Conservation (phyloP, 2,113 vertebrate genomes). For the Catharus minimus region DNA sequence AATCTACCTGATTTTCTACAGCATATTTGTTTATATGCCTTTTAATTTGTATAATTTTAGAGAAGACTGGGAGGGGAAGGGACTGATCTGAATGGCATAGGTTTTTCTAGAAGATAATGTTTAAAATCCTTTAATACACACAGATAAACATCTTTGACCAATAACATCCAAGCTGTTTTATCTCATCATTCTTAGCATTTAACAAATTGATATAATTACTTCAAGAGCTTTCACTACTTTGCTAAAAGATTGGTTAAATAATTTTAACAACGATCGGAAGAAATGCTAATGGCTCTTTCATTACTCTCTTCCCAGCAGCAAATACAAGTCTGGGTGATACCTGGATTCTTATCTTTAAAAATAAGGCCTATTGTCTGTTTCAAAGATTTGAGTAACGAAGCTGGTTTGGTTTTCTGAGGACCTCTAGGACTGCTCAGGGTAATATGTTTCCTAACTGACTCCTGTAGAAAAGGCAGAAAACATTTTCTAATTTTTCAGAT, state of each 20-base stretch:
- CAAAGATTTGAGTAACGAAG: neutral
- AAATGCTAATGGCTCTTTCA: constrained; percentile 57
- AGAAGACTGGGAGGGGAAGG: neutral
- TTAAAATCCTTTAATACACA: neutral
- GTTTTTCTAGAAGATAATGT: neutral
- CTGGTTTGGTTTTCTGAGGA: neutral
- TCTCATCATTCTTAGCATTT: constrained; percentile 51
- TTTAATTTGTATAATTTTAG: neutral
- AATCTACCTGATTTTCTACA: neutral
- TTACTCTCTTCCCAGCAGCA: constrained; percentile 46
- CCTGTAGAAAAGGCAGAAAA: neutral
- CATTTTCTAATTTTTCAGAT: neutral
- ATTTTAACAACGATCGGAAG: constrained; percentile 56
- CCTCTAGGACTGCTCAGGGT: neutral
- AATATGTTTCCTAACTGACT: neutral
- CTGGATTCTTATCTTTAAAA: constrained; percentile 48
- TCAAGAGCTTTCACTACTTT: constrained; percentile 42
- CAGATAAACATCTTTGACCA: constrained; percentile 16
- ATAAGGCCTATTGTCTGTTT: too few species aligned
- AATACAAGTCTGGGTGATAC: constrained; percentile 25
- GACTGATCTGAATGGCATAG: neutral
- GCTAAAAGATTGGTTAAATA: constrained; percentile 37
- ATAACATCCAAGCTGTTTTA: neutral
- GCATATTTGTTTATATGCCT: neutral
- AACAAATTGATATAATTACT: constrained; percentile 66